Percentiles rank a stretch among this genome's conserved stretches.
Evolutionary conservation across 2,113 vertebrate genomes (phyloP).

Genomic region (Ornithorhynchus anatinus): DNA sequence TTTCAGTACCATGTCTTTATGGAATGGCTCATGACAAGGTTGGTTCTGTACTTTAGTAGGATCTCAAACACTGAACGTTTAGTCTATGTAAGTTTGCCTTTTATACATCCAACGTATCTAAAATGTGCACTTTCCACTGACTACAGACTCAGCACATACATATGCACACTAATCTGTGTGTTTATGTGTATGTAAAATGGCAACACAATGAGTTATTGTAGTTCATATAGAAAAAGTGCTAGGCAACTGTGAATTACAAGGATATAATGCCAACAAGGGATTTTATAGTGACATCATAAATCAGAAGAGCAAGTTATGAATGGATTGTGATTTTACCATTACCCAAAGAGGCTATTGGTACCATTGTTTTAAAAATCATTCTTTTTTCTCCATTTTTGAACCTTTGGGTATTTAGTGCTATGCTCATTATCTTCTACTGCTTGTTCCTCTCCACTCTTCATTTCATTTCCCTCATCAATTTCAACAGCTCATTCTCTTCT

Average conservation of each 20-base stretch:
- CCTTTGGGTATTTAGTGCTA: conserved; percentile 35
- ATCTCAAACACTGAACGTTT: conserved; percentile 25
- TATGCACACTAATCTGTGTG: conserved; percentile 45
- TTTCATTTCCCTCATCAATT: conserved; percentile 19
- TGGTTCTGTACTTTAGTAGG: background rate
- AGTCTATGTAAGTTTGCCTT: conserved; percentile 3
- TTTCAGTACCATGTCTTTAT: conserved; percentile 12
- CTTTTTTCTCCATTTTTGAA: conserved; percentile 27
- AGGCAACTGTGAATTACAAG: conserved; percentile 60
- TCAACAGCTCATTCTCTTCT: background rate
- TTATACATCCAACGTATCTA: conserved; percentile 38
- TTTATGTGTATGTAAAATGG: conserved; percentile 42
- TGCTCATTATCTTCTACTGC: background rate
- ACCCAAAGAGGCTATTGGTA: conserved; percentile 36
- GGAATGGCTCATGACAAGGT: conserved; percentile 29
- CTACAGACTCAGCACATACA: conserved; percentile 32
- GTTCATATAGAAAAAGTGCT: conserved; percentile 40
- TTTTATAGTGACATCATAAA: conserved; percentile 71
- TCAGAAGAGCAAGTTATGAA: conserved; percentile 62
- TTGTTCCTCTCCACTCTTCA: conserved; percentile 1
- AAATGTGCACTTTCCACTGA: conserved; percentile 32
- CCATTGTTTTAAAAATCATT: conserved; percentile 50
- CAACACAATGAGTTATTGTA: conserved; percentile 50
- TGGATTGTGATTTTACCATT: conserved; percentile 50
- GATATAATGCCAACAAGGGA: conserved; percentile 67